Evolutionary conservation across 2,113 vertebrate genomes (phyloP).

Genomic region (Gadus chalcogrammus): DNA sequence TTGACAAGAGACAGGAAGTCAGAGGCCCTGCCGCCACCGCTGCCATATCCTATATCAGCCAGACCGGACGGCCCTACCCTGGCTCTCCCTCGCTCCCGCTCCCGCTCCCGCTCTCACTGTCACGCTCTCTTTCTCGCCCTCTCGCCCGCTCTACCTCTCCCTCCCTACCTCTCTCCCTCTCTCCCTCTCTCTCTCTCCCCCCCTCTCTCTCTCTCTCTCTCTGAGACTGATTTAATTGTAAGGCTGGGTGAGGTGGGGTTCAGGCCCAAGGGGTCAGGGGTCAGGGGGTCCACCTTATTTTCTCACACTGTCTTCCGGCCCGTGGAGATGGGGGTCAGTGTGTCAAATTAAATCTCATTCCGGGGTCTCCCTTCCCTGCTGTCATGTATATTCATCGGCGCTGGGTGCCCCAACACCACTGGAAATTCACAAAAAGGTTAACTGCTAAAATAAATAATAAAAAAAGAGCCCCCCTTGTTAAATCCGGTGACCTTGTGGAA

Average conservation of each 20-base stretch:
- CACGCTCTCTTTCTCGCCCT: no score
- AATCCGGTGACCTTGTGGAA: conserved; percentile 76
- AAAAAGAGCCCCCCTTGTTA: conserved; percentile 68
- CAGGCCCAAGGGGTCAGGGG: conserved; percentile 53
- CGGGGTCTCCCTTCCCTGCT: conserved; percentile 62
- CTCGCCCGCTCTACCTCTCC: no score
- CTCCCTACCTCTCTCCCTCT: neutral
- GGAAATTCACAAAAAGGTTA: conserved; percentile 80
- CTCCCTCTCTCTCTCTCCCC: conserved; percentile 5
- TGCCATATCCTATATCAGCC: conserved; percentile 35
- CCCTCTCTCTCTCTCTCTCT: conserved; percentile 20
- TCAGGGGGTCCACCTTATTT: conserved; percentile 78
- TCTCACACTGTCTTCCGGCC: conserved; percentile 71
- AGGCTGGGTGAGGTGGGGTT: conserved; percentile 73
- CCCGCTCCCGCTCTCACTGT: conserved; percentile 22
- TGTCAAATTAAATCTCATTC: conserved; percentile 82
- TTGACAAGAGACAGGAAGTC: conserved; percentile 45
- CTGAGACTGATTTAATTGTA: conserved; percentile 77
- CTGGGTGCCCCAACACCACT: conserved; percentile 71
- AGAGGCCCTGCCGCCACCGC: conserved; percentile 21
- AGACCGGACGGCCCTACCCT: conserved; percentile 41
- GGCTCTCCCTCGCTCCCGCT: conserved; percentile 40
- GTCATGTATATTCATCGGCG: conserved; percentile 80
- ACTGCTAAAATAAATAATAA: conserved; percentile 80
- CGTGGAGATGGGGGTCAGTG: conserved; percentile 73